Base-by-base conservation (phyloP, 2,113 vertebrate species). In the Ptychochromis oligacanthus region DNA sequence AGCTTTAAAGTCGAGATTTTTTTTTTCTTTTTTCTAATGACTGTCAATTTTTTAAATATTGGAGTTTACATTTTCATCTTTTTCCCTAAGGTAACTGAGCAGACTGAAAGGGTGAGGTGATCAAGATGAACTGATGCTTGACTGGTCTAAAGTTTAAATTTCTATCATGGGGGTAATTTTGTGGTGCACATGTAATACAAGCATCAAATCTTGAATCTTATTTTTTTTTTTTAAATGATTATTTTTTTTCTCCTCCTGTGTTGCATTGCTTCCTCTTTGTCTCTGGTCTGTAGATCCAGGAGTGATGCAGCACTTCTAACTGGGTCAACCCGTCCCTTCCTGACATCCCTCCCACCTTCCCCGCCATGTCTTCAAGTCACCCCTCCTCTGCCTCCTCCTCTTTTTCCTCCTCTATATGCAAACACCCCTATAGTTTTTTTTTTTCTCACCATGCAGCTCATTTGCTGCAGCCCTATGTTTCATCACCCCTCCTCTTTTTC, bases 291-390 rank as follows among this genome's bases (percentile, higher is more conserved):
- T 82, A 65, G 62, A 86, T 86, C 86, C 84, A 86, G 82, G 9
- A 79, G 88, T 92, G 93, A 93, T 94, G 91, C 92, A 91, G 91
- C 89, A 88, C 87, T 90, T 91, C 87, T 93, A 94, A 89, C 67
- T 94, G 91, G 94, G 94, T 94, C 94, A 93, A 83, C 77, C 84
- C 52, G 43, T 93, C 87, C 85, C 82, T 81, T 75, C 78, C 77
- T 83, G 70, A 36, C 75, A 76, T 87, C 80, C 85, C 74, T 82
- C 82, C 85, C 83, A 67, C 78, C 76, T 46, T 60, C 67, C 6
- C 67, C 75, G 57, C 36, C 20, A 26, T 59, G 61, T 75, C 83
- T 83, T 72, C 72, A 82, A 67, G 74, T 81, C 81, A 78, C 31
- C 59, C 49, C 82, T 75, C 65, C 77, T 67, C 31, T 22, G 70